Evolutionary conservation across 92 coral and sea anemone species (phyloP).

Genomic region (Chrysogorgia sp.): DNA sequence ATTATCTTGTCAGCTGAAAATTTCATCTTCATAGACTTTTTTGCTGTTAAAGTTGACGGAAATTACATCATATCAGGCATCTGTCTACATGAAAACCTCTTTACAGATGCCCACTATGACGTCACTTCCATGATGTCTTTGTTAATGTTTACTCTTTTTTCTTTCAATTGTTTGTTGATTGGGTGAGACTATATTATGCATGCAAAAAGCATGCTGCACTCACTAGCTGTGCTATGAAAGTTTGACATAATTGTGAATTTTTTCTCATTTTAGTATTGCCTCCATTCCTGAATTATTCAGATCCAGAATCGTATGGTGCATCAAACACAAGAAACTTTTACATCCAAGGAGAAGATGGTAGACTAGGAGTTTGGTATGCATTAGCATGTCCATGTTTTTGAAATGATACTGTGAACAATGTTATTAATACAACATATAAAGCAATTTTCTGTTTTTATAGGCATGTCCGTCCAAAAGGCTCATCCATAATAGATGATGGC

Average conservation of each 20-base stretch:
- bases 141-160: too few species aligned
- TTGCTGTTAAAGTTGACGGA: too few species aligned
- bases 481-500: conserved; percentile 66
- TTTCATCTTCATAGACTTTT: too few species aligned
- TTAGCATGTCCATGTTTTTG: neutral
- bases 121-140: too few species aligned
- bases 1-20: too few species aligned
- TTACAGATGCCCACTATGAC: too few species aligned
- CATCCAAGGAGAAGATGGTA: conserved; percentile 80
- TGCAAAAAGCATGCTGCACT: too few species aligned
- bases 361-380: conserved; percentile 87
- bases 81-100: too few species aligned
- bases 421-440: neutral
- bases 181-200: too few species aligned
- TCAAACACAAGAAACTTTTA: conserved; percentile 73
- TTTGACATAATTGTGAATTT: neutral
- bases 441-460: neutral
- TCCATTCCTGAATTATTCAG: conserved; percentile 74
- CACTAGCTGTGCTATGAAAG: neutral
- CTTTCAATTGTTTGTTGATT: too few species aligned
- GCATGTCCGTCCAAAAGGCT: conserved; percentile 22
- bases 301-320: conserved; percentile 73
- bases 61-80: too few species aligned
- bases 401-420: neutral
- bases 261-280: conserved; percentile 55